Evolutionary conservation across 2,888 invertebrate species (phyloP).

Genomic region (Chloroclystis v-ata): DNA sequence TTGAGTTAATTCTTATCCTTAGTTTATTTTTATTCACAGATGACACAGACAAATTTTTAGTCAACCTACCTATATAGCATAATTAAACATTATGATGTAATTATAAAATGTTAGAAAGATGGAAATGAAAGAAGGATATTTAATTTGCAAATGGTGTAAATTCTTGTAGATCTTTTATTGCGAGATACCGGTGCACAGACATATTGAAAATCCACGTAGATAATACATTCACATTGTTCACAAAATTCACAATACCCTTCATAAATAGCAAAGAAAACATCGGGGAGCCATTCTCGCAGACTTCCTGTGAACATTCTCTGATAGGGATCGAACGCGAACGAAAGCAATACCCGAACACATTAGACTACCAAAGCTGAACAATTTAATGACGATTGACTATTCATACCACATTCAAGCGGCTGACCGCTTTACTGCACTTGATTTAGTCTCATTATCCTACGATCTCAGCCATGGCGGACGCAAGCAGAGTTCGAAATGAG

Average conservation of each 20-base stretch:
- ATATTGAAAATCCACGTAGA: too few species aligned
- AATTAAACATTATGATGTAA: too few species aligned
- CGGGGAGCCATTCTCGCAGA: conserved; percentile 14
- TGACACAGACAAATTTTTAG: too few species aligned
- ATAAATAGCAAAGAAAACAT: conserved; percentile 15
- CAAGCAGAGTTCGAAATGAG: conserved; percentile 67
- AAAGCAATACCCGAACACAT: conserved; percentile 50
- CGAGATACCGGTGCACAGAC: too few species aligned
- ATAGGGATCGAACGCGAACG: conserved; percentile 27
- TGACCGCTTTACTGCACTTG: conserved; percentile 74
- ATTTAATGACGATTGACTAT: conserved; percentile 77
- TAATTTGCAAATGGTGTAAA: too few species aligned
- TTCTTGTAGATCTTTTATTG: too few species aligned
- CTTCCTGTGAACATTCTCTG: conserved; percentile 15
- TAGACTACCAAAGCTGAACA: conserved; percentile 75
- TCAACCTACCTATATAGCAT: too few species aligned
- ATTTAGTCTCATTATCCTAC: conserved; percentile 76
- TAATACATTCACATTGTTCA: not conserved
- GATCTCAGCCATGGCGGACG: conserved; percentile 69
- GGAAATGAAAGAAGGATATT: too few species aligned
- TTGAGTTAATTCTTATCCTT: too few species aligned
- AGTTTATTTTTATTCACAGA: too few species aligned
- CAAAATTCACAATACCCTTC: conserved; percentile 7
- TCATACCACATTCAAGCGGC: conserved; percentile 73
- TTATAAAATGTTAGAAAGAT: too few species aligned